Evolutionary conservation across 2,113 vertebrate species (phyloP), one percentile per base, ranked within the genome.

Genomic region (Lophura nycthemera): DNA sequence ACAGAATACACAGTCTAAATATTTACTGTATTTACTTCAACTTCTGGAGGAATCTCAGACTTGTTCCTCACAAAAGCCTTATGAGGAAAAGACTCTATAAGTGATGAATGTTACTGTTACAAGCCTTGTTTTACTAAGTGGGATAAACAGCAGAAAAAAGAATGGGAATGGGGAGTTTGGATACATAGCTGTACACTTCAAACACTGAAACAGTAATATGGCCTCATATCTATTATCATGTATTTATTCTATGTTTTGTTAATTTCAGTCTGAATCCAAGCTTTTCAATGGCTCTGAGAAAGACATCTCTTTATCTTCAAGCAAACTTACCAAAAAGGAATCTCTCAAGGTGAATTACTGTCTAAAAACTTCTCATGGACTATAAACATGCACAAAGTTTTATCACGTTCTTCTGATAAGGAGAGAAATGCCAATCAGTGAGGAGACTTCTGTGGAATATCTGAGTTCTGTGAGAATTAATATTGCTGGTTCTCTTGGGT

Each of bases 201-300:
- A 48, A 54, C 10, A 12, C 21, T 74, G 38, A 36, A 88, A 42
- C 10, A 45, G 21, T 34, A 67, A 36, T 76, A 6, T 36, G 77
- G 65, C 40, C 11, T 91, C 56, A 3, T 57, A 19, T 66, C 76
- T 83, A 7, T 12, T 56, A 19, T 59, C 21, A 75, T 22, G 93
- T 81, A 76, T 92, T 84, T 92, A 6, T 94, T 96, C 12, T 84
- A 38, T 32, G 11, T 88, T 90, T 48, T 95, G 52, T 95, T 87
- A 84, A 72, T 97, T 98, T 74, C 96, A 99, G 99, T 99, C 99
- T 78, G 99, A 99, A 98, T 99, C 99, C 69, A 99, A 99, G 96
- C 98, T 99, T 97, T 99, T 99, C 98, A 99, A 99, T 98, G 99
- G 99, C 94, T 99, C 99, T 8, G 99, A 99, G 94, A 99, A 99